Evolutionary conservation across 2,797 vertebrate species (phyloP).

Genomic region (Setipinna tenuifilis): DNA sequence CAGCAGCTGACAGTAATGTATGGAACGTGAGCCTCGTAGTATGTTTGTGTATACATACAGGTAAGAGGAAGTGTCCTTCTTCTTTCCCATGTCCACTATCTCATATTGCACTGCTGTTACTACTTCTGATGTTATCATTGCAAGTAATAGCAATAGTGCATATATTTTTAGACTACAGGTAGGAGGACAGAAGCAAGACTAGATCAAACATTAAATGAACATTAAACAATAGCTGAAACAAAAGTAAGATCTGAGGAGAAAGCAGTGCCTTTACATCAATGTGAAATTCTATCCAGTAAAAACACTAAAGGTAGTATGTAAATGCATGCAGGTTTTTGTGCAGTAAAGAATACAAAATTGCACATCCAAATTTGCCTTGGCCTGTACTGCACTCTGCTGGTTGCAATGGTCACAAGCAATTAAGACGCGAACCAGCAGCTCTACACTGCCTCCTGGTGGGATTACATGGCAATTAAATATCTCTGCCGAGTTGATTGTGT

Average conservation of each 20-base stretch:
- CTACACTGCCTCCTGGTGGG: neutral
- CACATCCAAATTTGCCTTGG: neutral
- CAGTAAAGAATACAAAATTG: neutral
- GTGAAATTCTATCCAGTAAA: too few species aligned
- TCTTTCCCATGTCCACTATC: neutral
- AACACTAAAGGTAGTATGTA: too few species aligned
- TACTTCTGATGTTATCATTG: neutral
- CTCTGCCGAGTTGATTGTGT: neutral
- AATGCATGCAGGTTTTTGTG: too few species aligned
- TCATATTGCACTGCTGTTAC: neutral
- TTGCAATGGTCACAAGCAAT: neutral
- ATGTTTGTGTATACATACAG: neutral
- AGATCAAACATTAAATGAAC: neutral
- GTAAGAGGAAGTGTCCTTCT: neutral
- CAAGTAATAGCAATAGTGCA: too few species aligned
- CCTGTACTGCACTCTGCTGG: neutral
- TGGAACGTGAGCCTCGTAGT: neutral
- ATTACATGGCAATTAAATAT: neutral
- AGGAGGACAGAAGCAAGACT: too few species aligned
- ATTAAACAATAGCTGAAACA: too few species aligned
- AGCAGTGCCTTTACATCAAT: too few species aligned
- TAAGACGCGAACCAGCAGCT: neutral
- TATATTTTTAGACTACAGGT: too few species aligned
- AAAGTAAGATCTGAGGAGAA: too few species aligned
- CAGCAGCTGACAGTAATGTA: neutral